A percentile compares a stretch with the other conserved stretches of the same genome.
phyloP scores from a whole-genome alignment of 2,797 vertebrate genomes.

The Ciconia nigra region DNA sequence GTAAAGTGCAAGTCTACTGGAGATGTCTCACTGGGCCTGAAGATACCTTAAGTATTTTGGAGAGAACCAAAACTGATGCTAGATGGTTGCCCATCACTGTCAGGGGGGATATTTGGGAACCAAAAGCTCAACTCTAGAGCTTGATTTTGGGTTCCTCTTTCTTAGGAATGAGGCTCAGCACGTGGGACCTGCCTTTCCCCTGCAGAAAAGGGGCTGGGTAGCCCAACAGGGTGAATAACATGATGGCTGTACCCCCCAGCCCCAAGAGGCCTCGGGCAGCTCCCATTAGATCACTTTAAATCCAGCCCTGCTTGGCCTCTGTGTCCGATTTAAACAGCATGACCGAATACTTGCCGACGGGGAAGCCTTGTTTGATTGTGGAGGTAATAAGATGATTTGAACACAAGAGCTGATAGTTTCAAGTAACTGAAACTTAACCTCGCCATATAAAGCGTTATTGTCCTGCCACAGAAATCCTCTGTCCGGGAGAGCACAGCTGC shows the following conservation, averaged over 20 bases:
- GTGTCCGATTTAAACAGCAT: conserved; percentile 11
- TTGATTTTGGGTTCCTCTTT: neutral
- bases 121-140: neutral
- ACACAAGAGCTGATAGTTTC: conserved; percentile 76
- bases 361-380: conserved; percentile 59
- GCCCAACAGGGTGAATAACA: neutral
- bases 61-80: neutral
- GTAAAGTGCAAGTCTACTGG: neutral
- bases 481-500: conserved; percentile 82
- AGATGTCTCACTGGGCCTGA: neutral
- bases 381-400: conserved; percentile 48
- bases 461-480: conserved; percentile 79
- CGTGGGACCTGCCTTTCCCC: neutral
- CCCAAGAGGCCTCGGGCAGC: neutral
- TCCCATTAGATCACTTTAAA: conserved; percentile 4
- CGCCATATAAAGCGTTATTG: conserved; percentile 84
- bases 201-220: neutral
- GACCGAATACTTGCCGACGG: neutral
- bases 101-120: neutral
- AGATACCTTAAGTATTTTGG: neutral
- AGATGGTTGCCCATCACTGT: neutral
- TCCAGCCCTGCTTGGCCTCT: neutral
- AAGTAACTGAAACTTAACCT: conserved; percentile 76
- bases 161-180: neutral
- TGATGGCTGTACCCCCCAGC: rapidly evolving